phyloP scores from a whole-genome alignment of 2,888 invertebrate species.

The Cylloceria caligata region DNA sequence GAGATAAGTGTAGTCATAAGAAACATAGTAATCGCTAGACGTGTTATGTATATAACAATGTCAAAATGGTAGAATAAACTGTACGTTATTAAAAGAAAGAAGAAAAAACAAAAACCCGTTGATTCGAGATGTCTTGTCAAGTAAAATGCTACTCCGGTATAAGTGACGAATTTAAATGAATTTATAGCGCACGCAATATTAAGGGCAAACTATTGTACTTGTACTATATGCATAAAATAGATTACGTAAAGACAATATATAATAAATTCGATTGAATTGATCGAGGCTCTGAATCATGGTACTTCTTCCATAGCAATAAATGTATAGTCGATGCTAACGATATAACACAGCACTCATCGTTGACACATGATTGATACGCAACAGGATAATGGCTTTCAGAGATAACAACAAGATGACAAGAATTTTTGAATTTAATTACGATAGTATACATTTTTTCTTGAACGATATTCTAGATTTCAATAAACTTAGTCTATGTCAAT shows the following conservation, averaged over 20 bases:
- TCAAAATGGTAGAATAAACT: conserved; percentile 74
- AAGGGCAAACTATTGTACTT: conserved; percentile 72
- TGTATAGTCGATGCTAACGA: conserved; percentile 82
- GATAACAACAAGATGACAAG: conserved; percentile 69
- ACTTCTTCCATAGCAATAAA: conserved; percentile 83
- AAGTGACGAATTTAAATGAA: conserved; percentile 79
- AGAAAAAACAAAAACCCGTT: conserved; percentile 69
- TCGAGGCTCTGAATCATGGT: conserved; percentile 80
- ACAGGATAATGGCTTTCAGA: conserved; percentile 69
- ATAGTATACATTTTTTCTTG: conserved; percentile 79
- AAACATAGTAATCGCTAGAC: conserved; percentile 81
- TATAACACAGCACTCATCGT: conserved; percentile 72
- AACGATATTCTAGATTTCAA: conserved; percentile 78
- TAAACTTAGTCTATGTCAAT: conserved; percentile 76
- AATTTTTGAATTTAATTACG: conserved; percentile 77
- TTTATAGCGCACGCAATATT: conserved; percentile 72
- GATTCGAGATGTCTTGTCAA: conserved; percentile 78
- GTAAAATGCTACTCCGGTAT: conserved; percentile 78
- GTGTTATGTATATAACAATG: conserved; percentile 81
- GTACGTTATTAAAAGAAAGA: conserved; percentile 69
- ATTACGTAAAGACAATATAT: conserved; percentile 79
- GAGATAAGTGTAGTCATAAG: conserved; percentile 73
- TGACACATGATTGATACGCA: conserved; percentile 73
- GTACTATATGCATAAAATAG: conserved; percentile 75
- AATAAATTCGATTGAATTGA: conserved; percentile 80